Base-by-base conservation (phyloP, 2,113 vertebrate species). In the Aptenodytes patagonicus region DNA sequence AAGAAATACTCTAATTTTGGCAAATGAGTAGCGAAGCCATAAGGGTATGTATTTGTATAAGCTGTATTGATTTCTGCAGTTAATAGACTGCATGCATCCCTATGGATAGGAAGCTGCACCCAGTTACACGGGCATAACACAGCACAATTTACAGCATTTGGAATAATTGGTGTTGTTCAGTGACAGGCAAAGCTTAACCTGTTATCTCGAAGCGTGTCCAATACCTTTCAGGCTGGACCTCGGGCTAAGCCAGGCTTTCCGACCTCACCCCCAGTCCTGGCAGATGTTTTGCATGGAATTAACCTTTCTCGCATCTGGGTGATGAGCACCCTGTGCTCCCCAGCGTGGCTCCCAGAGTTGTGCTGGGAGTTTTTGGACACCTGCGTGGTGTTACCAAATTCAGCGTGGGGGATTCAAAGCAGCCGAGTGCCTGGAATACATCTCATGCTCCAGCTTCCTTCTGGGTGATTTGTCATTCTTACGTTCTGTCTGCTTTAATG, bases 401-500 rank as follows among this genome's bases (percentile, higher is more conserved):
- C 29, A 26, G 54, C 0, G 2, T 2, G 5, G 38, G 76, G 78
- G 17, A 14, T 0, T 0, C 6, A 16, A 80, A 62, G 79, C 69
- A 46, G 32, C 62, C 2, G 20, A 84, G 87, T 47, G 77, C 92
- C 68, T 31, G 15, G 52, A 83, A 79, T 29, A 38, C 87, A 24
- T 81, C 95, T 81, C 16, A 2, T 17, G 29, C 81, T 94, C 77
- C 72, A 15, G 22, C 72, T 62, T 92, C 73, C 62, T 79, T 26
- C 61, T 60, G 84, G 26, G 54, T 42, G 31, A 89, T 97, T 97
- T 93, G 94, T 97, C 97, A 95, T 87, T 49, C 85, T 62, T 94
- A 54, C 58, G 26, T 96, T 89, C 92, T 95, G 71, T 78, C 34
- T 92, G 81, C 90, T 94, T 94, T 97, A 96, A 97, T 87, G 90